These are phyloP conservation scores for Corythornis cristatus DNA, from an alignment of 2,113 vertebrate species.

Conservation along the genomic window DNA sequence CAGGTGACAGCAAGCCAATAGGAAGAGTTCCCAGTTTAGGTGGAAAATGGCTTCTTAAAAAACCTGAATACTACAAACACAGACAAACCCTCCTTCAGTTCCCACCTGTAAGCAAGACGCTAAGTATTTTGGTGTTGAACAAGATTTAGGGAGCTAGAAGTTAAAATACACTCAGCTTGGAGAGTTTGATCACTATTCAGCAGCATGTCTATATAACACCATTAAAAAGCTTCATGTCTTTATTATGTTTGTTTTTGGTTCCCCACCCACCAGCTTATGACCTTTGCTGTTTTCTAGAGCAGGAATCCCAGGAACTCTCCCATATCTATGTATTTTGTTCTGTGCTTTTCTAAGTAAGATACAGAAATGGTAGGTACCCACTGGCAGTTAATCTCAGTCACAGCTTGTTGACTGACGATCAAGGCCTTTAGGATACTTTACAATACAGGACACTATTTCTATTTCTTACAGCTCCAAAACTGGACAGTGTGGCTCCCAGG, in stretches of 20 bases:
- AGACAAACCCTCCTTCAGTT: neutral
- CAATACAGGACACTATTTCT: neutral
- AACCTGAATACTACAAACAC: neutral
- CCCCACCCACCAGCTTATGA: too few relatives aligned
- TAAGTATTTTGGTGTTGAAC: neutral
- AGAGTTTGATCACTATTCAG: neutral
- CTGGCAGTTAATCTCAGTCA: conserved; percentile 10
- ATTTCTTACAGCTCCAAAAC: neutral
- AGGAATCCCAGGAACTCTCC: neutral
- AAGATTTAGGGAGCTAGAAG: neutral
- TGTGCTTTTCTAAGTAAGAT: neutral
- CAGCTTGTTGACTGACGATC: conserved; percentile 16
- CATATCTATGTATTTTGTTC: neutral
- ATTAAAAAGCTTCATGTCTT: neutral
- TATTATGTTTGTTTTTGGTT: neutral
- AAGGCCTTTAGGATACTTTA: neutral
- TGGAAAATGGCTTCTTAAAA: neutral
- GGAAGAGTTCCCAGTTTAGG: neutral
- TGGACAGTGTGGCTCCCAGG: neutral
- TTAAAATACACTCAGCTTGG: neutral
- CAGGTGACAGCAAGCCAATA: neutral
- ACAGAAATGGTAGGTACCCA: neutral
- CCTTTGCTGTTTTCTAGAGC: neutral
- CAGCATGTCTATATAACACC: too few relatives aligned
- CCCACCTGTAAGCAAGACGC: neutral